phyloP scores from a whole-genome alignment of 2,888 invertebrate species.

The Anarsia innoxiella region DNA sequence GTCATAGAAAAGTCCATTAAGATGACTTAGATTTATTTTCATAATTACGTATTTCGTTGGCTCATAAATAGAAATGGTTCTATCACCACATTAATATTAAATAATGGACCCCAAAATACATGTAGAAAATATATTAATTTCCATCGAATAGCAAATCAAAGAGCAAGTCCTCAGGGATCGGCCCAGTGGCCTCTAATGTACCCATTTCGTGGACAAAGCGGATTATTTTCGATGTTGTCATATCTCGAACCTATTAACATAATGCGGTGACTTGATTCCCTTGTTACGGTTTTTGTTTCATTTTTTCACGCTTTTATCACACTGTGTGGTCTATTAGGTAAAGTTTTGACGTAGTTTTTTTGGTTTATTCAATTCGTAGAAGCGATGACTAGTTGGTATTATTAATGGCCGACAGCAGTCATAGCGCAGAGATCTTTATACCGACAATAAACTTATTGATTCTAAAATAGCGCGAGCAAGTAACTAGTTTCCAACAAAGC shows the following conservation, averaged over 20 bases:
- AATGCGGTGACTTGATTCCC: conserved; percentile 60
- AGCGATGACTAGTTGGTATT: conserved; percentile 23
- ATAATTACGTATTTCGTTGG: conserved; percentile 20
- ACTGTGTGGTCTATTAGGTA: conserved; percentile 49
- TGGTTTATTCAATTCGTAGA: conserved; percentile 25
- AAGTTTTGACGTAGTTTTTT: conserved; percentile 28
- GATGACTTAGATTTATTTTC: neutral
- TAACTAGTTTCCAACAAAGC: conserved; percentile 30
- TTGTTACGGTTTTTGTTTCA: conserved; percentile 41
- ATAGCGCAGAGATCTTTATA: no score
- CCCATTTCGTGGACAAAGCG: conserved; percentile 63
- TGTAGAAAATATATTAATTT: conserved; percentile 52
- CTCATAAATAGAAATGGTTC: neutral
- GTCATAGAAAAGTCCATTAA: neutral
- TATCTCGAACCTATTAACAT: conserved; percentile 63
- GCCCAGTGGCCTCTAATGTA: conserved; percentile 47
- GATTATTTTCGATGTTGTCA: conserved; percentile 68
- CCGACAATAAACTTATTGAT: neutral
- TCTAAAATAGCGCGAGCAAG: conserved; percentile 15
- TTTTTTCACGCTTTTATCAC: conserved; percentile 40
- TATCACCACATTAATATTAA: conserved; percentile 26
- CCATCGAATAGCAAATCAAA: conserved; percentile 67
- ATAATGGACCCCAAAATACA: conserved; percentile 42
- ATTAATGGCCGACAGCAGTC: conserved; percentile 21
- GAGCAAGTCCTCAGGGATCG: conserved; percentile 49